Base-by-base conservation (phyloP, 2,113 vertebrate genomes). In the Tauraco erythrolophus region DNA sequence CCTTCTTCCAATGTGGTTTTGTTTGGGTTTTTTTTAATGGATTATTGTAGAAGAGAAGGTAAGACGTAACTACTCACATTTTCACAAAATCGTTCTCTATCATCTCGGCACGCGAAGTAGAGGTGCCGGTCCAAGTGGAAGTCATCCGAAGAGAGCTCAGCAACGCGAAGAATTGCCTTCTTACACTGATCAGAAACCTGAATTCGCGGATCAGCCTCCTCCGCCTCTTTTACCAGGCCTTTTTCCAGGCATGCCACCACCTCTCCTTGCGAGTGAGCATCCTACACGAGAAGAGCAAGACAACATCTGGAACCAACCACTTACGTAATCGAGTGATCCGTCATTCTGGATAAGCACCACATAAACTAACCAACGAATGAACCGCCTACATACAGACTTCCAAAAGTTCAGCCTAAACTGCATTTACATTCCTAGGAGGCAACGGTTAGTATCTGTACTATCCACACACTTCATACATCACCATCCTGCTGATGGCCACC, bases 121-220 rank as follows among this genome's bases (percentile, higher is more conserved):
- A 99, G 99, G 56, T 99, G 99, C 4, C 99, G 97, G 97, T 99
- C 99, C 53, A 99, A 97, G 96, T 99, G 99, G 97, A 99, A 99
- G 64, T 99, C 98, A 19, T 99, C 99, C 0, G 99, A 99, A 1
- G 99, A 99, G 54, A 99, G 99, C 28, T 99, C 99, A 1, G 99
- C 99, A 3, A 99, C 99, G 6, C 99, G 99, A 72, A 99, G 99
- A 92, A 99, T 99, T 19, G 99, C 96, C 91, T 99, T 99, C 95
- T 99, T 99, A 83, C 99, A 99, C 4, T 98, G 98, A 4, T 99
- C 99, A 31, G 98, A 99, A 91, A 99, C 98, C 81, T 93, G 24
- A 37, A 97, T 95, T 9, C 96, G 98, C 11, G 98, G 98, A 6
- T 98, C 97, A 28, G 95, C 98, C 84, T 99, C 98, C 96, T 99